Evolutionary conservation across 1,140 invertebrate species (phyloP).

Genomic region (Drusus annulatus): DNA sequence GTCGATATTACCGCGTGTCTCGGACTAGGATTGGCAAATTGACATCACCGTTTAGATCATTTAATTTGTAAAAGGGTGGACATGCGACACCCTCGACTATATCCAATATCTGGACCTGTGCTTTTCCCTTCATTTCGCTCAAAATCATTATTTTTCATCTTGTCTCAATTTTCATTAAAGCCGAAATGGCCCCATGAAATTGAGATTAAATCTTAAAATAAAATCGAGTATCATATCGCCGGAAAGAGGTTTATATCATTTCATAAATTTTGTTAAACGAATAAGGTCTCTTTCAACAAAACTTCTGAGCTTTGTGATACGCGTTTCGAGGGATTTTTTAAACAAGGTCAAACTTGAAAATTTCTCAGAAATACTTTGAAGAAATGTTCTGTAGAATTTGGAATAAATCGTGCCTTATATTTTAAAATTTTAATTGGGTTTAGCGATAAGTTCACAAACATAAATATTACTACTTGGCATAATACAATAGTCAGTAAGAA

Average conservation of each 20-base stretch:
- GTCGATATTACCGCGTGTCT: no score
- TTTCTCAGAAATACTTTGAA: not conserved
- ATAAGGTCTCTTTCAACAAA: constrained; percentile 6
- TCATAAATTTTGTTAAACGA: constrained; percentile 7
- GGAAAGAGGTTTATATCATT: constrained; percentile 23
- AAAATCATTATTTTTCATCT: constrained; percentile 2
- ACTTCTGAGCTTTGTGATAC: not conserved
- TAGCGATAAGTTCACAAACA: not conserved
- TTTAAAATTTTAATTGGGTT: constrained; percentile 12
- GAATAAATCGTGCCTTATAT: constrained; percentile 21
- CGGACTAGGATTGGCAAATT: no score
- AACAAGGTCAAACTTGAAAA: constrained; percentile 16
- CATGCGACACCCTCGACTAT: no score
- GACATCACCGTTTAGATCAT: no score
- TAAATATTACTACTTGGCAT: not conserved
- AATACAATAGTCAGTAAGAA: no score
- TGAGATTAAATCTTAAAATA: constrained; percentile 18
- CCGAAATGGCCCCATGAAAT: constrained; percentile 10
- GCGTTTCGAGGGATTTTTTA: constrained; percentile 2
- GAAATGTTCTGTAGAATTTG: constrained; percentile 10
- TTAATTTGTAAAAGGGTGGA: no score
- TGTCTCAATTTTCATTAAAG: constrained; percentile 10
- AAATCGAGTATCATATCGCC: constrained; percentile 19
- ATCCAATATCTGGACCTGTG: no score
- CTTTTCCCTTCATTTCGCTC: not conserved